phyloP scores from a whole-genome alignment of 2,797 vertebrate genomes.

The Myiotriccus ornatus region DNA sequence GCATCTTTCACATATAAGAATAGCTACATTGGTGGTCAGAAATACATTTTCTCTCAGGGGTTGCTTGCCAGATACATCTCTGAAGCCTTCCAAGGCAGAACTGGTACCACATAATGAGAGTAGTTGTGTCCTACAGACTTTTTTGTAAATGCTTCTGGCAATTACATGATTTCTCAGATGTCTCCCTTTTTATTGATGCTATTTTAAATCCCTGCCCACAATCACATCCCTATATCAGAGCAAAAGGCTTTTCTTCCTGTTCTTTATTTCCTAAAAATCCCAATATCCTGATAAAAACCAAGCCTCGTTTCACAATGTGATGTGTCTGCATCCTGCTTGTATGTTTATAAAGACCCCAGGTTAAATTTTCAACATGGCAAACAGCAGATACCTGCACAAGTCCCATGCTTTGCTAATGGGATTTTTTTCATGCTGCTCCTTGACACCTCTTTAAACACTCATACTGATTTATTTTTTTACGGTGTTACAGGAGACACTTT shows the following conservation, averaged over 20 bases:
- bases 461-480: neutral
- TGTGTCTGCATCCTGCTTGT: neutral
- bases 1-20: neutral
- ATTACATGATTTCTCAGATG: neutral
- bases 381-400: neutral
- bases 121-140: neutral
- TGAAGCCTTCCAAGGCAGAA: neutral
- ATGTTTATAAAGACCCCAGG: neutral
- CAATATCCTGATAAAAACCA: neutral
- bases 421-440: conserved; percentile 1
- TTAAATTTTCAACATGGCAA: neutral
- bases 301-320: neutral
- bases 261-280: neutral
- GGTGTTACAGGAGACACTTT: neutral
- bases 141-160: neutral
- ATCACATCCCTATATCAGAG: neutral
- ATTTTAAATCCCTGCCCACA: neutral
- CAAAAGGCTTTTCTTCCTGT: neutral
- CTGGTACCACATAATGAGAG: neutral
- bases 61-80: neutral
- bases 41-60: neutral
- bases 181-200: neutral
- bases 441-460: neutral
- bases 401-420: neutral
- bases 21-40: neutral